Evolutionary conservation across 2,113 vertebrate species (phyloP), one percentile per base, ranked within the genome.

Genomic region (Argyrosomus japonicus): DNA sequence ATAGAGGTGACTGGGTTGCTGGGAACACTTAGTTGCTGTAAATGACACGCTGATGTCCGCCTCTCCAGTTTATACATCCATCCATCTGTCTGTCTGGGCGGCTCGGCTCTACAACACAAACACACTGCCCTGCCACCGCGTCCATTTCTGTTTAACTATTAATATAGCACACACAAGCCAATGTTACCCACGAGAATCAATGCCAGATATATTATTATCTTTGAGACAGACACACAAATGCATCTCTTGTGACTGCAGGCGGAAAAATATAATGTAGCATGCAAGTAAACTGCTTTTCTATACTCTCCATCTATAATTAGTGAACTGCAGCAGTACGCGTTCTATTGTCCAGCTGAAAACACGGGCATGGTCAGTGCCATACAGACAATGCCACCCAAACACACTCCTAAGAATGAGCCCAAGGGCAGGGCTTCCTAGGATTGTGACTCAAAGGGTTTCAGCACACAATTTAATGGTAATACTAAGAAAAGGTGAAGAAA

Each of bases 381-480:
- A 18, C 54, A 3, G 21, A 80, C 67, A 86, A 86, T 88, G 75
- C 69, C 79, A 88, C 43, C 83, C 68, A 83, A 87, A 90, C 80
- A 82, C n/a, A 29, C 11, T 43, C 21, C 54, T 48, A 40, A 86
- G 76, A 87, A 83, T 56, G 65, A 79, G 54, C 11, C 51, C n/a
- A 50, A 72, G 90, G 92, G 92, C 84, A 88, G 87, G 90, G 89
- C 65, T 93, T 94, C 92, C 92, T 92, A 40, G 60, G 89, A 94
- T 92, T 94, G 92, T 94, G 57, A 72, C 51, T 27, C 19, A 78
- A 56, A 78, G 12, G 14, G 40, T 85, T 75, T 73, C 29, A 62
- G 45, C 65, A 77, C 9, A 17, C 15, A 48, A 40, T 19, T 58
- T 40, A 1, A 40, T 70, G 32, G 70, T 73, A 81, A 75, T 48